Evolutionary conservation across 2,888 invertebrate species (phyloP), one percentile per base, ranked within the genome.

Genomic region (Cylindroiulus punctatus): DNA sequence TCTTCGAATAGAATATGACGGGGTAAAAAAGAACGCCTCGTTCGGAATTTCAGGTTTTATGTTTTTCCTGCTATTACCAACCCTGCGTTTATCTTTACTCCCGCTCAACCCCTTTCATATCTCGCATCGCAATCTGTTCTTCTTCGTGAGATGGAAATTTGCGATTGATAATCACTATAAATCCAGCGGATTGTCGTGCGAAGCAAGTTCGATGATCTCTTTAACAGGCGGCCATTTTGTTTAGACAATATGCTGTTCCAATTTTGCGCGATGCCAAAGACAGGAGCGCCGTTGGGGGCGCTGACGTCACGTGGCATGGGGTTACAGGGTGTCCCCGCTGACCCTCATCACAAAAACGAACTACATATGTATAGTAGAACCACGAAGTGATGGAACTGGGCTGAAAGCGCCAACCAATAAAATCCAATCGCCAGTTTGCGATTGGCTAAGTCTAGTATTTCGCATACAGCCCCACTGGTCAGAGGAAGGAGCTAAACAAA

Each of bases 101-200:
- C 19, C 1, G 52, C 19, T 52, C 30, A 30, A 76, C 30, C 30
- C 30, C 30, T 76, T 44, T 76, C 26, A n/a, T 76, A 76, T 76
- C 76, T 30, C 14, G 30, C 76, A 12, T 30, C 30, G 12, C 30
- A 14, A 76, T 76, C 76, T 76, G 76, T 76, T 76, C 12, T 76
- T 76, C 26, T 76, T 76, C 76, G 76, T 76, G 76, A 12, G 76
- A 76, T 76, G 30, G 30, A 76, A 76, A 76, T 76, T n/a, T 76
- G 76, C 30, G 30, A 76, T 76, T 30, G 76, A 76, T 76, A 76
- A 76, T 76, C 76, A 30, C 30, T 30, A 30, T 30, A 30, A 76
- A 76, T 76, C 76, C 26, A 76, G 10, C 76, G 26, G 76, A 76
- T 76, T 76, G 30, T 30, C 26, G 76, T 26, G 26, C 26, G 76